Conservation (phyloP, 2,113 vertebrate genomes). For the Stegastes partitus region DNA sequence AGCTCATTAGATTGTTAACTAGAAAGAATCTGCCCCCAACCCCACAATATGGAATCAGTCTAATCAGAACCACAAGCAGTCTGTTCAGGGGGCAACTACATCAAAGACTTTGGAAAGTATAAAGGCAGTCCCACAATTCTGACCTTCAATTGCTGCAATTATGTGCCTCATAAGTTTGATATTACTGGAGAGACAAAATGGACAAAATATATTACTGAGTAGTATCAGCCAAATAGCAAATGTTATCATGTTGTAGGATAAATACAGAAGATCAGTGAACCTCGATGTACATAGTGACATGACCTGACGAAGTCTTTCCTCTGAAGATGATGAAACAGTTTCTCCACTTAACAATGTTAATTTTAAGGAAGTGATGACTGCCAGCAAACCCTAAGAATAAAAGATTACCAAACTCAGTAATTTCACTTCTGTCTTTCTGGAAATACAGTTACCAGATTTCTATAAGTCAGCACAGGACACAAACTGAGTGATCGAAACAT, state of each 20-base stretch:
- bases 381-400: constrained; percentile 80
- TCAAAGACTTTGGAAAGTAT: constrained; percentile 53
- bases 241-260: neutral
- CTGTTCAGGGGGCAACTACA: constrained; percentile 14
- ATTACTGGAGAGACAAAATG: neutral
- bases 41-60: constrained; percentile 48
- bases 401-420: constrained; percentile 83
- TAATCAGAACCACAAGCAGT: constrained; percentile 53
- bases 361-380: constrained; percentile 83
- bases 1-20: constrained; percentile 63
- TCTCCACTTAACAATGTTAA: constrained; percentile 52
- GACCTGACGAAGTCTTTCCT: constrained; percentile 22
- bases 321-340: constrained; percentile 65
- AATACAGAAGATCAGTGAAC: neutral
- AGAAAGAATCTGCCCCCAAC: constrained; percentile 46
- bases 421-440: constrained; percentile 85
- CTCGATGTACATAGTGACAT: neutral
- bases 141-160: constrained; percentile 34
- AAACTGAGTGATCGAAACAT: constrained; percentile 21
- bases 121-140: constrained; percentile 15
- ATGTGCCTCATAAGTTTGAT: constrained; percentile 30
- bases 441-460: constrained; percentile 75
- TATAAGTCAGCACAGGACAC: constrained; percentile 67
- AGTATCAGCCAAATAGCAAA: neutral
- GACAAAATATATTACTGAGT: neutral